Base-by-base conservation (phyloP, 2,888 invertebrate species). In the Caradrina kadenii region DNA sequence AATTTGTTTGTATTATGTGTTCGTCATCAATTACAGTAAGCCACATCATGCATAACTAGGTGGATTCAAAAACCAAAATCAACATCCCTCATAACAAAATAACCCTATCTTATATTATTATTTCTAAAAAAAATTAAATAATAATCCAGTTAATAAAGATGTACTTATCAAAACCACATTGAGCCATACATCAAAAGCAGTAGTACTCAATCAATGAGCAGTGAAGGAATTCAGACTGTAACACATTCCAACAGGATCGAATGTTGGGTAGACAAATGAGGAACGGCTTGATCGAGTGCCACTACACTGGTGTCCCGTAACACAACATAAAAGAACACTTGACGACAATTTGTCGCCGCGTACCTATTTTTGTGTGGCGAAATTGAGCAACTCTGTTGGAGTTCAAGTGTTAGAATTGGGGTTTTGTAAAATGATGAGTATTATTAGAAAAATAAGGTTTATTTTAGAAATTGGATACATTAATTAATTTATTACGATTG, bases 231-330 rank as follows among this genome's bases (percentile, higher is more conserved):
- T 63, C 54, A 26, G 22, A 62, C 56, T 53, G 69, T 59, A 76
- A 67, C 66, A 79, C 60, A 61, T 71, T 74, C 55, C 64, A 56
- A 54, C 62, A 35, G 60, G 55, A 70, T 74, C 70, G 64, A 69
- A 73, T 53, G 53, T 70, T 75, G 68, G 62, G 42, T 63, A 64
- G 68, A 71, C 65, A 71, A 76, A 69, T 83, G 73, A 73, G 65
- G 59, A 80, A 59, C 55, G 63, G 59, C 55, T 72, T 82, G 74
- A 82, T 78, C 55, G 70, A 76, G 79, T 66, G 66, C 59, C 58
- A 69, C 63, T 73, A 60, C 50, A 48, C 55, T 61, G 35, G 65
- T 56, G 17, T 62, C 55, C 49, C 63, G 50, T 62, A 69, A 69
- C 63, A 72, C 71, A 63, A 71, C 67, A 76, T 83, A 71, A 69